These are phyloP conservation scores for Xiphophorus maculatus DNA, from an alignment of 2,113 vertebrate species.

Conservation along the genomic window DNA sequence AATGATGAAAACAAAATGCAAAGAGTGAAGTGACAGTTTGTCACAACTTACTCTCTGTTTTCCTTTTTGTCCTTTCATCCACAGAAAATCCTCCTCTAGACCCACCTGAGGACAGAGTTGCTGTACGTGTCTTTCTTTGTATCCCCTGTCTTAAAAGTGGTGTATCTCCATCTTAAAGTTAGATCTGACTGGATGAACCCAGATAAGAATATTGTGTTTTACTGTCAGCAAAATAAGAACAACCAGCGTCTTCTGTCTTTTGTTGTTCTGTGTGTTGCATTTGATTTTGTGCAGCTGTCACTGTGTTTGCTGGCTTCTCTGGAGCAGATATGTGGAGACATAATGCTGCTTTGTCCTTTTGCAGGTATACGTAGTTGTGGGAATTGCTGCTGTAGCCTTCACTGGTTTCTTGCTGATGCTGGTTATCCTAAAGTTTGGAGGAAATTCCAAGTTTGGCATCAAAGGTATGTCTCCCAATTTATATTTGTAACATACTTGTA, in stretches of 20 bases:
- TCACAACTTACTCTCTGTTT: slow-evolving; percentile 10
- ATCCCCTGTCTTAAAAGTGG: background rate
- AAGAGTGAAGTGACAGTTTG: background rate
- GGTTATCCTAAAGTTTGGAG: slow-evolving; percentile 95
- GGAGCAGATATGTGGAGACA: slow-evolving; percentile 13
- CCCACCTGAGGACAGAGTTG: slow-evolving; percentile 88
- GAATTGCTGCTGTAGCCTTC: slow-evolving; percentile 93
- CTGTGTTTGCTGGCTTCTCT: slow-evolving; percentile 8
- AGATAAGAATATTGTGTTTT: slow-evolving; percentile 6
- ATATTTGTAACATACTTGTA: background rate
- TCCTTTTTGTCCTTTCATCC: slow-evolving; percentile 12
- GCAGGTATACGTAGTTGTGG: slow-evolving; percentile 96
- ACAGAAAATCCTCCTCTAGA: slow-evolving; percentile 85
- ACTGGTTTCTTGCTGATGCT: slow-evolving; percentile 94
- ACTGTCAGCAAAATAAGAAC: background rate
- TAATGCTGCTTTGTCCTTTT: slow-evolving; percentile 5
- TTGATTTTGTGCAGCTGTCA: slow-evolving; percentile 9
- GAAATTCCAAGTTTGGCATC: slow-evolving; percentile 98
- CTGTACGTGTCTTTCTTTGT: slow-evolving; percentile 84
- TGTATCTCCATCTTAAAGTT: slow-evolving; percentile 5
- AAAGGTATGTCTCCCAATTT: slow-evolving; percentile 89
- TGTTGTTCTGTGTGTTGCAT: slow-evolving; percentile 3
- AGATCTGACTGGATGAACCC: slow-evolving; percentile 22
- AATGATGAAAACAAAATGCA: background rate
- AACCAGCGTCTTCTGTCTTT: slow-evolving; percentile 3